These are phyloP conservation scores for Hirtodrosophila confusa DNA, from an alignment of 2,888 invertebrate genomes.

Conservation along the genomic window DNA sequence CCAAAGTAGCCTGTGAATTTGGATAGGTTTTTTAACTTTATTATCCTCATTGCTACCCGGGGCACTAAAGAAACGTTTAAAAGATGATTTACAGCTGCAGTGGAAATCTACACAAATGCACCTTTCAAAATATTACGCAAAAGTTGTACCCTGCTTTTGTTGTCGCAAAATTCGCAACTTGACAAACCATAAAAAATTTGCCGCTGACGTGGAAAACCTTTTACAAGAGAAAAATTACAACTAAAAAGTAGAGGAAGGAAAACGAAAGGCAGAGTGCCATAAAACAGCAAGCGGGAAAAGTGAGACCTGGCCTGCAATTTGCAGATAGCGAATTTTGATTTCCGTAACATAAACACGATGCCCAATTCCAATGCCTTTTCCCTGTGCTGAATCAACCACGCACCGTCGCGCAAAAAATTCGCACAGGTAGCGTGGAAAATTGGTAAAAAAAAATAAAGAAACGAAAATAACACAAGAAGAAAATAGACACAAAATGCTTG, in stretches of 20 bases:
- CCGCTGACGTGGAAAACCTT: constrained; percentile 60
- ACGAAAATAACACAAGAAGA: constrained; percentile 27
- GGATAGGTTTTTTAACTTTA: background rate
- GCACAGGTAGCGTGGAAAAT: constrained; percentile 81
- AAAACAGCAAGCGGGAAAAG: constrained; percentile 72
- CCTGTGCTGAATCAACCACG: constrained; percentile 39
- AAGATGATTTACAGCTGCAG: constrained; percentile 66
- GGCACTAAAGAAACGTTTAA: constrained; percentile 12
- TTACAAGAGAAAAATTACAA: constrained; percentile 31
- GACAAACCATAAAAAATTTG: constrained; percentile 76
- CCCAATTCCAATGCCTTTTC: constrained; percentile 21
- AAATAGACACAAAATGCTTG: constrained; percentile 37
- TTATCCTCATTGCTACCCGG: background rate
- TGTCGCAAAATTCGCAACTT: constrained; percentile 55
- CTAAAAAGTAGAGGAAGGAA: constrained; percentile 15
- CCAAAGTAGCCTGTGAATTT: no score
- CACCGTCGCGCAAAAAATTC: constrained; percentile 74
- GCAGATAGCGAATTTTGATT: constrained; percentile 77
- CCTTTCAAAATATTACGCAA: constrained; percentile 79
- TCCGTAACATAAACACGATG: constrained; percentile 77
- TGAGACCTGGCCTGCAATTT: constrained; percentile 69
- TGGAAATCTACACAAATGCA: constrained; percentile 62
- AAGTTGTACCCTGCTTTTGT: constrained; percentile 54
- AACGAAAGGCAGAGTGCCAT: constrained; percentile 55
- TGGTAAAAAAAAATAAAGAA: constrained; percentile 56